These are phyloP conservation scores for Zoroaster sp. DNA, from an alignment of 53 echinoderm and acorn worm genomes.

Conservation along the genomic window DNA sequence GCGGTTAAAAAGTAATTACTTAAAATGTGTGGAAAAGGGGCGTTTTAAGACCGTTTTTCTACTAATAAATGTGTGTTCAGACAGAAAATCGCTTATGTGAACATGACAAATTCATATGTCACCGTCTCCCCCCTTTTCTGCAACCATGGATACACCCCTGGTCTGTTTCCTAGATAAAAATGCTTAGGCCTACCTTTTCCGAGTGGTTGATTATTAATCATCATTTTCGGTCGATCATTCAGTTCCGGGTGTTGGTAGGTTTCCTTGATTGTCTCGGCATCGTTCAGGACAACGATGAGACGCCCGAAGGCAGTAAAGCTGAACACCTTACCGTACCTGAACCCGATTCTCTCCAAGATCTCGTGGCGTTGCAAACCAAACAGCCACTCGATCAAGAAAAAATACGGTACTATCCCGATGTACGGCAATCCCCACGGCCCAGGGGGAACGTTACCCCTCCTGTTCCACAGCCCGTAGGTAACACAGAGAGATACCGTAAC, in stretches of 20 bases:
- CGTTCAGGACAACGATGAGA: slow-evolving; percentile 19
- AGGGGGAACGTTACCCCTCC: not conserved
- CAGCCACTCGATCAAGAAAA: not conserved
- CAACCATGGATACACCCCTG: no score
- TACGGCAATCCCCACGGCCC: slow-evolving; percentile 42
- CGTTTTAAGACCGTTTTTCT: no score
- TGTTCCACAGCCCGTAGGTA: not conserved
- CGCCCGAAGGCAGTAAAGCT: slow-evolving; percentile 35
- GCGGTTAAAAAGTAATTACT: no score
- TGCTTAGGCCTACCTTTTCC: not conserved
- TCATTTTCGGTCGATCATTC: slow-evolving; percentile 43
- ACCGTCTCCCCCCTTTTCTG: no score
- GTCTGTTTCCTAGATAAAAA: no score
- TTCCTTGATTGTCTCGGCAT: slow-evolving; percentile 8
- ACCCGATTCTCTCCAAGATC: not conserved
- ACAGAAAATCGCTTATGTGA: no score
- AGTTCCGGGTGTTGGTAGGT: slow-evolving; percentile 7
- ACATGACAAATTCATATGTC: no score
- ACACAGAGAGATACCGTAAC: not conserved
- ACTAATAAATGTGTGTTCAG: no score
- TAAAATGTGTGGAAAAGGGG: no score
- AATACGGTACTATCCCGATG: slow-evolving; percentile 34
- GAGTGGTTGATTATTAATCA: not conserved
- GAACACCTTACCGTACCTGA: slow-evolving; percentile 42
- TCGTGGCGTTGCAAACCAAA: slow-evolving; percentile 12